Evolutionary conservation across 2,113 vertebrate species (phyloP), one percentile per base, ranked within the genome.

Genomic region (Vidua chalybeata): DNA sequence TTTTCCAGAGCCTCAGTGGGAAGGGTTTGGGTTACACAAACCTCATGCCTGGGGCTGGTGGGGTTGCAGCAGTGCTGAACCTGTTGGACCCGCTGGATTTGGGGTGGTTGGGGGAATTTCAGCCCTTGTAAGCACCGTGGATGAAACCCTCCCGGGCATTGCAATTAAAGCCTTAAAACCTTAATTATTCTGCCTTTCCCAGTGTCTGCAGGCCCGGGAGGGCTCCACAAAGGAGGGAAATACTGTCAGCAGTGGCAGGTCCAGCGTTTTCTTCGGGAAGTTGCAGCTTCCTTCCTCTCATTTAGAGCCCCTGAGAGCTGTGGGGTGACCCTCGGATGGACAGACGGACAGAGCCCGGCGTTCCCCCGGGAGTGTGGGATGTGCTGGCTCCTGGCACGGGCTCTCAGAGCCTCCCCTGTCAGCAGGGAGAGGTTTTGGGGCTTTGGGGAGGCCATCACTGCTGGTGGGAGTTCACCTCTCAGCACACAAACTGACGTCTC

Each of bases 171-270:
- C 67, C 19, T 61, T 30, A 15, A 52, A 77, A 22, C 48, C 48
- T n/a, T 4, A 28, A 43, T 0, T 10, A 51, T 1, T 9, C 30
- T 9, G 5, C 9, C 23, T 6, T 10, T 27, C 56, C n/a, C 48
- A 15, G 68, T 2, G 1, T 11, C 11, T n/a, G 26, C 61, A 64
- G 79, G 24, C 20, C 46, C 2, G 1, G 3, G 22, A 27, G 45
- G 48, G 68, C 69, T 91, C 55, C 80, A 89, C 91, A 96, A 76
- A 94, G 89, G 49, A 58, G 94, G 94, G 94, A 96, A 96, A 51
- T 39, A 8, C 45, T 79, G 93, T 61, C 87, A 43, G 56, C 39
- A 1, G 66, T 30, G 13, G 82, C 88, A 59, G 69, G 13, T 41
- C 66, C 1, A 2, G 67, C 2, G 8, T n/a, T 80, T 71, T 56